Evolutionary conservation across 2,888 invertebrate species (phyloP).

Genomic region (Oscheius sp.): DNA sequence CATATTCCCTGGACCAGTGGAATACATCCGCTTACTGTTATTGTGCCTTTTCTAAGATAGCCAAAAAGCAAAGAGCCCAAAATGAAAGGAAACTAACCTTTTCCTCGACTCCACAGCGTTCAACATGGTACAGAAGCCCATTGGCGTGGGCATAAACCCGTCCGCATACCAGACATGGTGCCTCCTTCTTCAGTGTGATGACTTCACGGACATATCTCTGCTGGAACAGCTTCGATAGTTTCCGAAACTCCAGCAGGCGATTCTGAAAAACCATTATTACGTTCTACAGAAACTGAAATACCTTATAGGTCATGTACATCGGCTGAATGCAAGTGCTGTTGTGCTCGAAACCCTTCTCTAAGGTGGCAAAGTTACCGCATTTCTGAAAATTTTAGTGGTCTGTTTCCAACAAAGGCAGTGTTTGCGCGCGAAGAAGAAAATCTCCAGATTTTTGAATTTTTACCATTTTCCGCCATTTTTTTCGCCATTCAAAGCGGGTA

Average conservation of each 20-base stretch:
- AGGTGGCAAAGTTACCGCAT: no score
- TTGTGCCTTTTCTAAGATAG: no score
- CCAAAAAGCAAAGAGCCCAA: no score
- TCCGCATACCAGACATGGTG: background rate
- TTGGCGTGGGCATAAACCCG: conserved; percentile 5
- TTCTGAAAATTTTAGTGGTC: no score
- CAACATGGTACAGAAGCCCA: conserved; percentile 16
- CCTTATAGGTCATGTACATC: conserved; percentile 21
- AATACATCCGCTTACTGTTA: no score
- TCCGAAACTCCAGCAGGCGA: background rate
- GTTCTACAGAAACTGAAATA: background rate
- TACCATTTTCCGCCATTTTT: no score
- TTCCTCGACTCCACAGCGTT: conserved; percentile 10
- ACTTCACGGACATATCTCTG: conserved; percentile 10
- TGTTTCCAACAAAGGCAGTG: no score
- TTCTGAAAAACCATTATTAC: background rate
- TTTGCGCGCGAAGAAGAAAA: no score
- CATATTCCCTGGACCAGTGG: no score
- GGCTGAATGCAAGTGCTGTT: conserved; percentile 8
- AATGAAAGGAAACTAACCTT: background rate
- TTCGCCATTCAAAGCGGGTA: no score
- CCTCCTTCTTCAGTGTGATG: background rate
- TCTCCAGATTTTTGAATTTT: no score
- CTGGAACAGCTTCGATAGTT: background rate
- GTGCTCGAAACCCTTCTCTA: no score